Evolutionary conservation across 2,113 vertebrate genomes (phyloP), one percentile per base, ranked within the genome.

Genomic region (Xiphophorus maculatus): DNA sequence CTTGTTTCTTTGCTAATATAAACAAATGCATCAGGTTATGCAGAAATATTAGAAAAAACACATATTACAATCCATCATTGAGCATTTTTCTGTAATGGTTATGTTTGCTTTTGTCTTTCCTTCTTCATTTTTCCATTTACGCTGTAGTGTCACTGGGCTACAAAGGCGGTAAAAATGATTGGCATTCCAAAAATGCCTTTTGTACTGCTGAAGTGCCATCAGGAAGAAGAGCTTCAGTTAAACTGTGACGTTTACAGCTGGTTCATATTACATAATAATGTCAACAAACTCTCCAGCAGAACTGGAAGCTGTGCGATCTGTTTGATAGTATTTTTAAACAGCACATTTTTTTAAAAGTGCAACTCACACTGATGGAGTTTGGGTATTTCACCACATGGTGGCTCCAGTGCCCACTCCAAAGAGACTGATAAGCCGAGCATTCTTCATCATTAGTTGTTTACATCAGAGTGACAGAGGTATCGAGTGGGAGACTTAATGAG

Each of bases 401-500:
- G 87, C 92, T 88, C 88, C 19, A 82, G 35, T 71, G 71, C 63
- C 80, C 80, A 64, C 77, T 77, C 19, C 29, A 75, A 9, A 51
- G 12, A 64, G 17, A 54, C 32, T 2, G 61, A 61, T 25, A 19
- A 35, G 48, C 13, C n/a, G 60, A 83, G 76, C 81, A 69, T 77
- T 82, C 83, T 87, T 92, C 82, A 90, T 84, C 69, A 91, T 80
- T 91, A 91, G 85, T 89, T 91, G 84, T 88, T 92, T 90, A 86
- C 82, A 69, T 82, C 73, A 67, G 65, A 63, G 35, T 66, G 77
- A 78, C 79, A 83, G 69, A 35, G 73, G 80, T 69, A 73, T 63
- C 1, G 27, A 77, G 76, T 80, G 76, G 76, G 83, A 80, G 75
- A 67, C 44, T 81, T 84, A 70, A 51, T 80, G 83, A 76, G 71